Evolutionary conservation across 2,113 vertebrate genomes (phyloP).

Genomic region (Callocephalon fimbriatum): DNA sequence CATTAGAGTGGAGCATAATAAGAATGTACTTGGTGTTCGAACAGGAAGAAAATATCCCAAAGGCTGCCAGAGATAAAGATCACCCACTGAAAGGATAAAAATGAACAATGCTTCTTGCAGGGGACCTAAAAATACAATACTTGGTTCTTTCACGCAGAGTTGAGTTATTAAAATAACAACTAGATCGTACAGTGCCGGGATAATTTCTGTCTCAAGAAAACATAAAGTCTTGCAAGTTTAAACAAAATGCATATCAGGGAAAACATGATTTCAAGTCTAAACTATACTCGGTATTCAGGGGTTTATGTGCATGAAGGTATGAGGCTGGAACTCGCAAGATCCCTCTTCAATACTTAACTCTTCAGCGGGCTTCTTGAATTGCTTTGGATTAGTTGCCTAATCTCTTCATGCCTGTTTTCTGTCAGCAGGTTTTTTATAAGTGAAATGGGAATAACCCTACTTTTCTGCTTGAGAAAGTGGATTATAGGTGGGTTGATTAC

Average conservation of each 20-base stretch:
- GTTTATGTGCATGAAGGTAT: neutral
- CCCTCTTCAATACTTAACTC: neutral
- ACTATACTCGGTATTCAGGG: neutral
- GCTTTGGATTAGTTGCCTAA: neutral
- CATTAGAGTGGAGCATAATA: conserved; percentile 53
- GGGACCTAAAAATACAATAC: conserved; percentile 64
- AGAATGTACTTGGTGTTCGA: conserved; percentile 49
- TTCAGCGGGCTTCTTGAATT: neutral
- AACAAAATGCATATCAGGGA: neutral
- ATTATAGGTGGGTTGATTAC: neutral
- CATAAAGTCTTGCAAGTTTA: neutral
- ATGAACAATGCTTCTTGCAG: conserved; percentile 59
- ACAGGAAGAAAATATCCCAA: conserved; percentile 56
- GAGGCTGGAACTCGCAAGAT: neutral
- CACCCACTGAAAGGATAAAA: conserved; percentile 65
- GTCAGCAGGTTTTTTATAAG: neutral
- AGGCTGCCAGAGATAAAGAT: conserved; percentile 67
- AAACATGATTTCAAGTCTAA: neutral
- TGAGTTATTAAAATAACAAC: conserved; percentile 53
- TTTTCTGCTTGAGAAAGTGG: neutral
- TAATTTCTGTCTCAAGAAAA: conserved; percentile 35
- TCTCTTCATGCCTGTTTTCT: neutral
- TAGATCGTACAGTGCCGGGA: neutral
- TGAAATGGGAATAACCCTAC: neutral
- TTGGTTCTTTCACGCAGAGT: neutral